A percentile compares a stretch with the other conserved stretches of the same genome.
Conservation (phyloP, 2,113 vertebrate genomes). For the Galemys pyrenaicus region DNA sequence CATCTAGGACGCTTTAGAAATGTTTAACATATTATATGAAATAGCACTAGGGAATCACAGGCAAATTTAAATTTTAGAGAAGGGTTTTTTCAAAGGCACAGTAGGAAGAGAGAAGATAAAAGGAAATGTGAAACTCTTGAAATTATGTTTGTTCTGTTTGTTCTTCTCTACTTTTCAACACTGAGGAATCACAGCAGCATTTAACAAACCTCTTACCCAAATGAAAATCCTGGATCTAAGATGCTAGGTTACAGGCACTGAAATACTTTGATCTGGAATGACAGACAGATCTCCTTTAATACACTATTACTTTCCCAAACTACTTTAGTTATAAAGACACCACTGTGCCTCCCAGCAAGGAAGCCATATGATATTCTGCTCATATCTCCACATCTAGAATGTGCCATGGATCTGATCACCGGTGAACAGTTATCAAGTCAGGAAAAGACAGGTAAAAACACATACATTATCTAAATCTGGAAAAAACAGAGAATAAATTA, state of each 20-base stretch:
- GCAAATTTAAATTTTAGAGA: conserved; percentile 44
- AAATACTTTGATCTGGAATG: neutral
- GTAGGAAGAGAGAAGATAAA: neutral
- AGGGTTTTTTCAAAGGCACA: neutral
- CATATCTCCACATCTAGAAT: neutral
- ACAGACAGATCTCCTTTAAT: neutral
- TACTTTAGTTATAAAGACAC: neutral
- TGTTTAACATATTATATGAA: neutral
- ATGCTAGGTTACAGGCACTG: neutral
- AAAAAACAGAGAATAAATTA: neutral
- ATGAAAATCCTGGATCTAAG: neutral
- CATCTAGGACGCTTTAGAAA: conserved; percentile 16
- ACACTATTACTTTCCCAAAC: neutral
- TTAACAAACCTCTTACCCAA: neutral
- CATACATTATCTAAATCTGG: neutral
- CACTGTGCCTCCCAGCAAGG: neutral
- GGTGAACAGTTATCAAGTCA: neutral
- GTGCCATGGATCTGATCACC: neutral
- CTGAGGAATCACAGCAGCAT: neutral
- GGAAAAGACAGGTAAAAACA: neutral
- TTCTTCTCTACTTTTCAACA: neutral
- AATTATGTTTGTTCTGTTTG: neutral
- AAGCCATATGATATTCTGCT: neutral
- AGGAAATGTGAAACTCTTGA: neutral
- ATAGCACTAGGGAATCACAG: neutral